These are phyloP conservation scores for Podiceps cristatus DNA, from an alignment of 2,113 vertebrate genomes.

Conservation along the genomic window DNA sequence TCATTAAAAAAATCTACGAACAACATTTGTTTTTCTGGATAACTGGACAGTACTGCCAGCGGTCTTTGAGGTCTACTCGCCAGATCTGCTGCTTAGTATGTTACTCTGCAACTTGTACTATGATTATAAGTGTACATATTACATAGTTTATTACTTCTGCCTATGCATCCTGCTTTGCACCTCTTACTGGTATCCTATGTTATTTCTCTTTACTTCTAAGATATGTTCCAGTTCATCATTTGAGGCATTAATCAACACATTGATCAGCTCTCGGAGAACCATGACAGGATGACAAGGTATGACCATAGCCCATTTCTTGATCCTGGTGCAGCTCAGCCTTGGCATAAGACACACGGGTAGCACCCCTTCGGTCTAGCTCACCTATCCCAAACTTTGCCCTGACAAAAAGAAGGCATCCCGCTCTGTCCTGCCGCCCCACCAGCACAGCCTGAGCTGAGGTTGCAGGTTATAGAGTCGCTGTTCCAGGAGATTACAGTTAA, in stretches of 20 bases:
- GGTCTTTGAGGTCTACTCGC: background rate
- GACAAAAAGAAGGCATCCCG: background rate
- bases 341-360: rapidly evolving
- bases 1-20: background rate
- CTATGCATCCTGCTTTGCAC: background rate
- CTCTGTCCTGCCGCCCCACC: background rate
- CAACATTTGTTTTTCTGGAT: background rate
- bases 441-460: background rate
- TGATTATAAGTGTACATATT: background rate
- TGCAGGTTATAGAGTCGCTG: background rate
- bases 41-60: background rate
- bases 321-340: background rate
- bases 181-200: background rate
- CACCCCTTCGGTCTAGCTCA: background rate
- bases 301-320: background rate
- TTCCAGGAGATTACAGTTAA: constrained; percentile 10
- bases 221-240: background rate
- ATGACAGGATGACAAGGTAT: background rate
- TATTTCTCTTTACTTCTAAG: background rate
- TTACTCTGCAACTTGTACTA: background rate
- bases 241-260: background rate
- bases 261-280: background rate
- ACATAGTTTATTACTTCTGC: background rate
- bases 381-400: background rate
- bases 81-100: background rate